A percentile compares a stretch with the other conserved stretches of the same genome.
These are phyloP conservation scores for Sturmia bella DNA, from an alignment of 2,888 invertebrate species.

Conservation along the genomic window DNA sequence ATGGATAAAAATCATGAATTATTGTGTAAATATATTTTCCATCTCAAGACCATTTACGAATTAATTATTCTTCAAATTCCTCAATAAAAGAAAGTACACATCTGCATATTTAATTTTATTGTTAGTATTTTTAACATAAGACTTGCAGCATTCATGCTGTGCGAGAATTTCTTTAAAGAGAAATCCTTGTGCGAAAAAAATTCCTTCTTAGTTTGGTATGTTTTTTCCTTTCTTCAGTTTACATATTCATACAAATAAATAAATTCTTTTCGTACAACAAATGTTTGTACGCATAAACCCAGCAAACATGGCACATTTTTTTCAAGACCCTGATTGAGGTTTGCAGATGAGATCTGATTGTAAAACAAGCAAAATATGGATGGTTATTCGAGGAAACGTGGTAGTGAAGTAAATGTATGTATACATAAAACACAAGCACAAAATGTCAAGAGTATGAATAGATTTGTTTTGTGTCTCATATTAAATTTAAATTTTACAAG, in stretches of 20 bases:
- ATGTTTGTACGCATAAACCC: no score
- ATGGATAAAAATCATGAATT: background rate
- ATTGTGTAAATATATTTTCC: background rate
- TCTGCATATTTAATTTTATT: slow-evolving; percentile 2
- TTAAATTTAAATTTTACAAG: no score
- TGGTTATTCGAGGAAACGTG: no score
- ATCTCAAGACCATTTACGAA: slow-evolving; percentile 14
- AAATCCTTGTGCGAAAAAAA: slow-evolving; percentile 14
- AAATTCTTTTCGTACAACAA: background rate
- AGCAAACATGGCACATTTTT: no score
- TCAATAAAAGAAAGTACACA: slow-evolving; percentile 1
- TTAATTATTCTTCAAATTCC: slow-evolving; percentile 18
- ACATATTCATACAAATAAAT: background rate
- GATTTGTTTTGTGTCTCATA: no score
- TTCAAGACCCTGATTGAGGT: no score
- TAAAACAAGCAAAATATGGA: no score
- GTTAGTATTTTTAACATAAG: background rate
- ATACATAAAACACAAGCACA: no score
- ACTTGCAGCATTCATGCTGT: background rate
- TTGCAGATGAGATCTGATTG: no score
- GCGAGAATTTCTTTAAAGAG: background rate
- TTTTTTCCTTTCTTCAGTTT: background rate
- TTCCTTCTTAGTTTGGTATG: background rate
- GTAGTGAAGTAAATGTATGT: no score
- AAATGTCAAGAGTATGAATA: no score